Evolutionary conservation across 1,140 invertebrate genomes (phyloP).

Genomic region (Cataglyphis hispanica): DNA sequence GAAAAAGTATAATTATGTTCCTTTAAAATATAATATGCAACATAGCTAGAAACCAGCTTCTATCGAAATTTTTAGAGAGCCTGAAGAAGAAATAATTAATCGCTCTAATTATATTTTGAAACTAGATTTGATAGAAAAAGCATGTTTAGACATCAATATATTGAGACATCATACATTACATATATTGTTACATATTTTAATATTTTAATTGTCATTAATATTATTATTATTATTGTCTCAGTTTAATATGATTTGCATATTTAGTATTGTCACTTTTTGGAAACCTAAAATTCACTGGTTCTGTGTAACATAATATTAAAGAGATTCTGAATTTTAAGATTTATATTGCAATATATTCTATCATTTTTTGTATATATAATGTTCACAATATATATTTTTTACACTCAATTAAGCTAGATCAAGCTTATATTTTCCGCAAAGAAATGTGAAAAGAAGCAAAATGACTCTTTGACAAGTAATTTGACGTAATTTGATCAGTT

Average conservation of each 20-base stretch:
- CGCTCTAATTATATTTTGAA: not conserved
- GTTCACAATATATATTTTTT: not conserved
- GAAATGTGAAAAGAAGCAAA: not conserved
- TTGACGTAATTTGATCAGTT: conserved; percentile 17
- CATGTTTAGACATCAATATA: not conserved
- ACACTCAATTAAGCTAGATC: not conserved
- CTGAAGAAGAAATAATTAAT: not conserved
- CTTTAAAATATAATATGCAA: not conserved
- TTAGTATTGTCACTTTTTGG: not conserved
- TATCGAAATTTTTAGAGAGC: not conserved
- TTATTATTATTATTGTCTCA: not conserved
- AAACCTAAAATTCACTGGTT: not conserved
- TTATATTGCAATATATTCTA: not conserved
- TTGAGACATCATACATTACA: not conserved
- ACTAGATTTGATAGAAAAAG: not conserved
- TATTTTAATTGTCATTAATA: not conserved
- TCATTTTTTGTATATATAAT: not conserved
- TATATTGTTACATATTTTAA: not conserved
- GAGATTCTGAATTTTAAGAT: not conserved
- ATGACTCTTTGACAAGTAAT: conserved; percentile 7
- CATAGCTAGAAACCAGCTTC: not conserved
- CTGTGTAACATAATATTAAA: not conserved
- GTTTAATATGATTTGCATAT: conserved; percentile 8
- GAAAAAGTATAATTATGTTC: not conserved
- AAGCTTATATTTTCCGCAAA: not conserved